Evolutionary conservation across 2,113 vertebrate genomes (phyloP).

Genomic region (Pelodiscus sinensis): DNA sequence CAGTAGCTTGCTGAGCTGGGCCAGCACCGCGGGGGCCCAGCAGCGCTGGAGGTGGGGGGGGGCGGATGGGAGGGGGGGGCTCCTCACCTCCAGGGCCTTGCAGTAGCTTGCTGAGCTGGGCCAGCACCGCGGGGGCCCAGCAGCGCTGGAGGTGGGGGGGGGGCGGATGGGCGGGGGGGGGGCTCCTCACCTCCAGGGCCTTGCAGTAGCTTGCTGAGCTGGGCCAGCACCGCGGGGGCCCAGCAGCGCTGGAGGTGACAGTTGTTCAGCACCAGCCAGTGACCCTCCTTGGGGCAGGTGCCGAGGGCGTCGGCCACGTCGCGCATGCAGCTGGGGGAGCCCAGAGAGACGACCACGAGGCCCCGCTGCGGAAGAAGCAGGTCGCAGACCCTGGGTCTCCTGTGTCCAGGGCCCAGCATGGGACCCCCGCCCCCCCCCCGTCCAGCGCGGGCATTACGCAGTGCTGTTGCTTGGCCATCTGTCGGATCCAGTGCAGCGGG

Average conservation of each 20-base stretch:
- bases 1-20: too few species aligned
- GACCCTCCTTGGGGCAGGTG: conserved; percentile 72
- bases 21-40: too few species aligned
- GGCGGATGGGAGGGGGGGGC: too few species aligned
- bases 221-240: conserved; percentile 74
- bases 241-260: conserved; percentile 82
- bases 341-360: conserved; percentile 52
- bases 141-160: not conserved
- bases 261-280: conserved; percentile 87
- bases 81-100: too few species aligned
- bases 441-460: not conserved
- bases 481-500: conserved; percentile 75
- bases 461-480: conserved; percentile 60
- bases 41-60: too few species aligned
- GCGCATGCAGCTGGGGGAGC: conserved; percentile 36
- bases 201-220: conserved; percentile 64
- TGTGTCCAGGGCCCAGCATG: not conserved
- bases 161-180: not conserved
- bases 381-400: not conserved
- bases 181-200: conserved; percentile 57
- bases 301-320: not conserved
- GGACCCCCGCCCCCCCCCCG: not conserved
- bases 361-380: not conserved
- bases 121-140: too few species aligned
- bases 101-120: too few species aligned